Evolutionary conservation across 2,888 invertebrate species (phyloP), one percentile per base, ranked within the genome.

Genomic region (Lycocerus yunnanus): DNA sequence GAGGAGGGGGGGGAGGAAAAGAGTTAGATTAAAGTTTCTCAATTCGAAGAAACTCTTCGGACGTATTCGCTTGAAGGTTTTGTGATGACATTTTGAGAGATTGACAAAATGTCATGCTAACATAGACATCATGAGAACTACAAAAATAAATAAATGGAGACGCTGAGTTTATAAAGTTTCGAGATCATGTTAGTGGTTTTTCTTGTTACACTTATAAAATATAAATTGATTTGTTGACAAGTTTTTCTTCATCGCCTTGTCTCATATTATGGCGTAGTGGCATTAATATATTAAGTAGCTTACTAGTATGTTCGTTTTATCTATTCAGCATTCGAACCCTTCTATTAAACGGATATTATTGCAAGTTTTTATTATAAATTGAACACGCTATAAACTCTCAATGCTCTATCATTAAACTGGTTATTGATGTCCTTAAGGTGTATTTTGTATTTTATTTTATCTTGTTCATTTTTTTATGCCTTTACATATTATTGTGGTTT

Each of bases 191-290:
- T 65, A 66, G 59, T 74, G 71, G 72, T 75, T 76, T 77, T 81
- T 79, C 80, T 79, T 71, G 81, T 83, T 80, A 83, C 84, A 84
- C 84, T 84, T 82, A 84, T 84, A 82, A 84, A 84, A 84, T 84
- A 84, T 84, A 83, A 83, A 85, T 85, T 84, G 84, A 84, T 82
- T 84, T 83, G 84, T 84, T 84, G 83, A 84, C 84, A 77, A 82
- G 81, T 85, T 85, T 84, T 84, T 85, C 70, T 65, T 61, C 72
- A 80, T 79, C 80, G 82, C 82, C n/a, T n/a, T n/a, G 43, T n/a
- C 43, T 82, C 83, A 79, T 81, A n/a, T n/a, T n/a, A 81, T 78
- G 78, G 81, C 78, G 81, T 78, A 76, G 75, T 72, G 78, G 74
- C 76, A 78, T 78, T 79, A 80, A 80, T 78, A 77, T 80, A 71